These are phyloP conservation scores for Heliconius hewitsoni DNA, from an alignment of 1,140 invertebrate genomes.

Conservation along the genomic window DNA sequence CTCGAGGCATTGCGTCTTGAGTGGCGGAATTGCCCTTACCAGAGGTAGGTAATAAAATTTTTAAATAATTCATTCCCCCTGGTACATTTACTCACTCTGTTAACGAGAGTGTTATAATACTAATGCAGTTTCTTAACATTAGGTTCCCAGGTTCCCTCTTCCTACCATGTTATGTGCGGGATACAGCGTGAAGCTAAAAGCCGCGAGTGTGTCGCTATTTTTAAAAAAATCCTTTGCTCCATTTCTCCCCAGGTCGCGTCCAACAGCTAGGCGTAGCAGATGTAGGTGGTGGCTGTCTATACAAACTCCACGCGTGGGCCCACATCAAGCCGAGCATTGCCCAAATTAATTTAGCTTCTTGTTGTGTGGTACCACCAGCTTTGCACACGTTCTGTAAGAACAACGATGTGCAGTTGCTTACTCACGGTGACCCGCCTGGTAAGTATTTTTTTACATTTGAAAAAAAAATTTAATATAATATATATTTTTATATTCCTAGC, in stretches of 20 bases:
- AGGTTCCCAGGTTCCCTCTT: background rate
- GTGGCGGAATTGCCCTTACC: too few relatives aligned
- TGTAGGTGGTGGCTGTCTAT: constrained; percentile 90
- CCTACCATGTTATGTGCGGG: background rate
- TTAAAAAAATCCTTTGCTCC: too few relatives aligned
- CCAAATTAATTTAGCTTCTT: constrained; percentile 97
- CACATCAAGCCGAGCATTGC: constrained; percentile 94
- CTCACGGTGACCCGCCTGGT: constrained; percentile 96
- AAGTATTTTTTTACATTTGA: constrained; percentile 49
- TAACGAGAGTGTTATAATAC: background rate
- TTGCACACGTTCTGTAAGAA: constrained; percentile 94
- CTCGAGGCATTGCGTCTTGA: too few relatives aligned
- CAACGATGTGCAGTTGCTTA: constrained; percentile 95
- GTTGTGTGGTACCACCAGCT: constrained; percentile 96
- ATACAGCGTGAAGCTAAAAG: background rate
- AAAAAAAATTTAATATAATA: background rate
- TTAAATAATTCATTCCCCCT: too few relatives aligned
- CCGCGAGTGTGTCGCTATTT: too few relatives aligned
- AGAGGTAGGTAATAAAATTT: too few relatives aligned
- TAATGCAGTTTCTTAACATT: background rate
- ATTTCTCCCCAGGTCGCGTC: constrained; percentile 55
- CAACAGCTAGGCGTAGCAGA: constrained; percentile 92
- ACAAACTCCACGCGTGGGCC: constrained; percentile 89
- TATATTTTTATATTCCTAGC: background rate
- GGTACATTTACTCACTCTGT: too few relatives aligned